Evolutionary conservation across 1,140 invertebrate genomes (phyloP).

Genomic region (Saccostrea echinata): DNA sequence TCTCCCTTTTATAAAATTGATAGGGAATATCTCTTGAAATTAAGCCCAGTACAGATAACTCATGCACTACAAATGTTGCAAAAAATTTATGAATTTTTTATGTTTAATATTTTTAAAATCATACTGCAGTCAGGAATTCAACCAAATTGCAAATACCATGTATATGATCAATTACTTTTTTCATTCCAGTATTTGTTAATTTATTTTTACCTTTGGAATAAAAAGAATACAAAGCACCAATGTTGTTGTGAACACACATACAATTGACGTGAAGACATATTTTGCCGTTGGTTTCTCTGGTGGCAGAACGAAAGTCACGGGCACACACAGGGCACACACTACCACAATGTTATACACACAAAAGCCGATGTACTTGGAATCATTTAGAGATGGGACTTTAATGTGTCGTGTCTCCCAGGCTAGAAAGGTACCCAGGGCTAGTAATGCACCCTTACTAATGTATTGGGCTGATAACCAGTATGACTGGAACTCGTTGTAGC

Average conservation of each 20-base stretch:
- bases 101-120: too few relatives aligned
- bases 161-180: too few relatives aligned
- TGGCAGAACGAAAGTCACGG: constrained; percentile 89
- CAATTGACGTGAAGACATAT: constrained; percentile 88
- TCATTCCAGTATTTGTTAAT: too few relatives aligned
- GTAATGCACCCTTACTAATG: constrained; percentile 91
- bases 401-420: constrained; percentile 67
- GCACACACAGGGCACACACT: constrained; percentile 90
- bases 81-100: too few relatives aligned
- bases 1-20: too few relatives aligned
- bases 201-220: constrained; percentile 85
- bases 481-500: constrained; percentile 63
- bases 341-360: constrained; percentile 87
- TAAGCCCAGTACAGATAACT: too few relatives aligned
- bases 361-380: constrained; percentile 62
- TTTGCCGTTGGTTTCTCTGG: constrained; percentile 90
- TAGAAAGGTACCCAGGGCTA: constrained; percentile 86
- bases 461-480: constrained; percentile 92
- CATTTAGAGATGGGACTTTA: constrained; percentile 68
- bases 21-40: too few relatives aligned
- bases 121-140: too few relatives aligned
- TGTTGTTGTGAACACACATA: constrained; percentile 92
- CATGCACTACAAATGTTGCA: too few relatives aligned
- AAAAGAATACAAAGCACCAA: constrained; percentile 91
- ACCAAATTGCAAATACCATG: too few relatives aligned